These are phyloP conservation scores for Cercocebus atys DNA, from an alignment of 2,113 vertebrate species.

Conservation along the genomic window DNA sequence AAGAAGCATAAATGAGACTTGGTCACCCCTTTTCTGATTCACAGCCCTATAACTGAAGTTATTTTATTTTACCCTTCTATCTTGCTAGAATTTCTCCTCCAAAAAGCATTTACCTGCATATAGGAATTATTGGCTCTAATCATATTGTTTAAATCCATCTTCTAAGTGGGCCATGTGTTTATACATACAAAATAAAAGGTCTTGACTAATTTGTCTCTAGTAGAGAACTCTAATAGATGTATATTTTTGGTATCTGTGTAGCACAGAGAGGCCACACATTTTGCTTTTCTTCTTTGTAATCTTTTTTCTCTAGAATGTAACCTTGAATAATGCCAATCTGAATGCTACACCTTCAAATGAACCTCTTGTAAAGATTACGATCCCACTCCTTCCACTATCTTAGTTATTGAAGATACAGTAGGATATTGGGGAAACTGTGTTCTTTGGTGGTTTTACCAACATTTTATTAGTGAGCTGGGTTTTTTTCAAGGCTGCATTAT, in stretches of 20 bases:
- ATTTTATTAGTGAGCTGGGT: not conserved
- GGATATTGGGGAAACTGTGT: not conserved
- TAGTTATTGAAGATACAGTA: not conserved
- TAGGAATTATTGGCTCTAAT: not conserved
- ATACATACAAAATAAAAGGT: not conserved
- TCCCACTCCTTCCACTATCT: not conserved
- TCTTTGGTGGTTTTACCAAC: not conserved
- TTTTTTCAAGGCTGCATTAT: not conserved
- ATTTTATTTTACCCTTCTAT: not conserved
- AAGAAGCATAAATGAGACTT: not conserved
- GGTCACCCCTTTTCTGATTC: not conserved
- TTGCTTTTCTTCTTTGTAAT: not conserved
- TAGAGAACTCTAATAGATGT: too few relatives aligned
- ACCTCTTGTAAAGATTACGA: not conserved
- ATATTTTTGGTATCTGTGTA: not conserved
- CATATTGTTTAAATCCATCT: not conserved
- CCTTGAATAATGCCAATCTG: not conserved
- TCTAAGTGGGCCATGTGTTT: not conserved
- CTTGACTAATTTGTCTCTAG: not conserved
- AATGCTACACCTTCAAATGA: not conserved
- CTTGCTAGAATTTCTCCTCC: not conserved
- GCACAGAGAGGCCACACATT: not conserved
- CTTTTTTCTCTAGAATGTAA: not conserved
- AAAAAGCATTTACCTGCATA: not conserved
- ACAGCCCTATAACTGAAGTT: not conserved